These are phyloP conservation scores for Pegoplata infirma DNA, from an alignment of 2,888 invertebrate species.

Conservation along the genomic window DNA sequence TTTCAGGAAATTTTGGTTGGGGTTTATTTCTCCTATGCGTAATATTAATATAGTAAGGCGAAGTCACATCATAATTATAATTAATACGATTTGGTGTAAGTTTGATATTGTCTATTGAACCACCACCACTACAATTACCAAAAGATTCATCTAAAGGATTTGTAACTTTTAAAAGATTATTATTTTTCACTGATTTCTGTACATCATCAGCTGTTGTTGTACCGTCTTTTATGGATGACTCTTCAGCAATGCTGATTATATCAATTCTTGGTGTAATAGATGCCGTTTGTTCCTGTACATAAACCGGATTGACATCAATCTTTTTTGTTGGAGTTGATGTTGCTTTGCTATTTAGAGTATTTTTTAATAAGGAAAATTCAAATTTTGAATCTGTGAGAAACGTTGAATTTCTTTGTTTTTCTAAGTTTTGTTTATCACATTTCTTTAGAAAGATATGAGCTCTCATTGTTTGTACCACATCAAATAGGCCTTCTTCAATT, in stretches of 20 bases:
- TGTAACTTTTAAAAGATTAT: conserved; percentile 49
- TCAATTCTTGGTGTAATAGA: no score
- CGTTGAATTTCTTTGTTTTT: conserved; percentile 60
- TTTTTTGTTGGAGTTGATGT: conserved; percentile 6
- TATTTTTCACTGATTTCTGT: no score
- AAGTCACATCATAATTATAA: conserved; percentile 77
- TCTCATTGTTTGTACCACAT: conserved; percentile 80
- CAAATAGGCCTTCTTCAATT: conserved; percentile 83
- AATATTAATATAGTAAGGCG: conserved; percentile 77
- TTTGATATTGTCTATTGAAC: conserved; percentile 57
- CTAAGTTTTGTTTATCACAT: conserved; percentile 67
- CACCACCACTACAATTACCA: no score
- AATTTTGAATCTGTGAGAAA: conserved; percentile 61
- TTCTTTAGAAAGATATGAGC: conserved; percentile 76
- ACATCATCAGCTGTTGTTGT: no score
- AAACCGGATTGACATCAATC: no score
- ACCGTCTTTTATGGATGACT: no score
- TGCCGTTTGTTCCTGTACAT: no score
- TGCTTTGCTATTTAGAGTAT: conserved; percentile 9
- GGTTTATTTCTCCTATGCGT: conserved; percentile 74
- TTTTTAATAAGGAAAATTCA: conserved; percentile 43
- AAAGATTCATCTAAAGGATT: conserved; percentile 24
- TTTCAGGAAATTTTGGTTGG: conserved; percentile 68
- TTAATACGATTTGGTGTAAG: conserved; percentile 71
- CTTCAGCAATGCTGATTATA: no score